These are phyloP conservation scores for Mormyrus proboscirostris DNA, from an alignment of 2,797 vertebrate genomes.

Conservation along the genomic window DNA sequence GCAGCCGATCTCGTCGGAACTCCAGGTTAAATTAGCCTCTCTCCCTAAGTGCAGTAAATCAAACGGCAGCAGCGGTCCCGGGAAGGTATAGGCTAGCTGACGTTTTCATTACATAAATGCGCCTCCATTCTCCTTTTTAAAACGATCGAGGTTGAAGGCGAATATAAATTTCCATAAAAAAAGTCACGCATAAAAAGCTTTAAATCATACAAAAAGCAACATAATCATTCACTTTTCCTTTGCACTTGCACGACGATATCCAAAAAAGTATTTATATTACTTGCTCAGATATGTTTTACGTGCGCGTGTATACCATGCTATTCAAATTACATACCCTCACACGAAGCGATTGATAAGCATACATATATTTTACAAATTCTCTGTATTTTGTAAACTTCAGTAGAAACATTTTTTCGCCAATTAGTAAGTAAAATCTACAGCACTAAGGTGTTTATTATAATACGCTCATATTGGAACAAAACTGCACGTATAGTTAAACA, in stretches of 20 bases:
- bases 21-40: not conserved
- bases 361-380: not conserved
- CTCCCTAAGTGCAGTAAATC: not conserved
- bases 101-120: constrained; percentile 7
- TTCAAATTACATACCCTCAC: not conserved
- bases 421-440: not conserved
- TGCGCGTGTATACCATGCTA: not conserved
- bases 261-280: not conserved
- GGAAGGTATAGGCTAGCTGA: not conserved
- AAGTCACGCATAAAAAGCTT: not conserved
- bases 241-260: not conserved
- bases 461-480: not conserved
- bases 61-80: not conserved
- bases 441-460: not conserved
- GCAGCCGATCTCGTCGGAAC: not conserved
- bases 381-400: not conserved
- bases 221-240: not conserved
- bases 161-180: not conserved
- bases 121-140: not conserved
- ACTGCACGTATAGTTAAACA: not conserved
- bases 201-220: not conserved
- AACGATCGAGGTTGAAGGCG: not conserved
- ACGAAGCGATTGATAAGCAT: not conserved
- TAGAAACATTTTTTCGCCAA: not conserved
- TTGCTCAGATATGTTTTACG: not conserved